Evolutionary conservation across 2,888 invertebrate species (phyloP), one percentile per base, ranked within the genome.

Genomic region (Conistra vaccinii): DNA sequence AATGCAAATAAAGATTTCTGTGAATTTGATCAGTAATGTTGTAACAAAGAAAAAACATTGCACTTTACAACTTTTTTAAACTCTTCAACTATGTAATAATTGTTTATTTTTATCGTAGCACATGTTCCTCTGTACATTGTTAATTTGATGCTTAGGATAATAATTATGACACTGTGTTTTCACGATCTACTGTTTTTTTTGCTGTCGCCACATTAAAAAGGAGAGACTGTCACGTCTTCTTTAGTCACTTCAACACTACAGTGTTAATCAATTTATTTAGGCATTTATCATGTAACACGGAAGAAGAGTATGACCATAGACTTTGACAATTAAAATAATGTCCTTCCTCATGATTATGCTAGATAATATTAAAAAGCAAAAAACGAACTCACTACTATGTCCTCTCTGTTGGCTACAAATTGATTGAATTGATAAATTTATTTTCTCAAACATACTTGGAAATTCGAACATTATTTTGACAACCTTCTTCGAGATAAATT

Each of bases 1-100:
- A 90, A 92, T 69, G 85, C 85, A 39, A 89, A 87, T 55, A 83
- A 85, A 20, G 90, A 92, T 77, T 89, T 93, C 80, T 94, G 93
- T 81, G 72, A 87, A 55, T 29, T 23, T 26, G 51, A 75, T 29
- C 12, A 73, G n/a, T 51, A 45, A 14, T 5, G 10, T 55, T 1
- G 10, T 10, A 39, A 48, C 2, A 57, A n/a, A 29, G 7, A 4
- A 20, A 35, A 69, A 63, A 3, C 6, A 17, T 45, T 26, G 3
- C 2, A 7, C 26, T 39, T 45, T 32, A 69, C 1, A 26, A 26
- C 42, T 20, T 29, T 42, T 26, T 20, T 4, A 1, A 29, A 51
- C 17, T 45, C 17, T 45, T 45, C 45, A n/a, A n/a, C n/a, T 3
- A 55, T 26, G 55, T 55, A 55, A 26, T 26, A 1, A 14, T 26